Base-by-base conservation (phyloP, 1,140 invertebrate species). In the Drepana arcuata region DNA sequence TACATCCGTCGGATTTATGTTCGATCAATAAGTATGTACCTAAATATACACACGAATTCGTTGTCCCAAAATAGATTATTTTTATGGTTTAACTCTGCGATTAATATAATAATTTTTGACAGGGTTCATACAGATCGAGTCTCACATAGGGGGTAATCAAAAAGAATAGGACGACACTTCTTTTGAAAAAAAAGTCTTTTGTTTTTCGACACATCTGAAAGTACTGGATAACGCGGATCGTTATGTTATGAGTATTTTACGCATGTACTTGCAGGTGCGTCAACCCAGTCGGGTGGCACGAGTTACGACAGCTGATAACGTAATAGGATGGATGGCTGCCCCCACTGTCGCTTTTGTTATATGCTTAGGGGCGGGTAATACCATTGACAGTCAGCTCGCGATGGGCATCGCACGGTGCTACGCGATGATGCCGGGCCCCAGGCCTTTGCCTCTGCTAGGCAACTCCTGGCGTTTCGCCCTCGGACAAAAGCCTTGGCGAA, bases 391-490 rank as follows among this genome's bases (percentile, higher is more conserved):
- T 55, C 34, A 45, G 43, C 16, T 44, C 65, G 65, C 63, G 53
- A 79, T 80, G 69, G 65, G 54, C 47, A 54, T 35, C 51, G 85
- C 82, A 31, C 86, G 86, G 56, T 87, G 90, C 3, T 93, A 92
- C 55, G 64, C 81, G 5, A 85, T 87, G 38, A 89, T 95, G 37
- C 93, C 93, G 2, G 93, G 93, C 14, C 92, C 93, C 1, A 88
- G 84, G 66, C 88, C 90, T 7, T 67, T 93, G 35, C 93, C 93
- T 0, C 16, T 94, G 2, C 73, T 94, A 11, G 92, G 93, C 15
- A 95, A 94, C 67, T 89, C 91, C 7, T 94, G 92, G 92, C 77
- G 92, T 45, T 93, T 93, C 70, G 87, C 92, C 26, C 83, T 79
- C 30, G 66, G 72, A 3, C 49, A 57, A 36, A 69, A 71, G 27